Evolutionary conservation across 1,140 invertebrate species (phyloP).

Genomic region (Leptinotarsa undecemlineata): DNA sequence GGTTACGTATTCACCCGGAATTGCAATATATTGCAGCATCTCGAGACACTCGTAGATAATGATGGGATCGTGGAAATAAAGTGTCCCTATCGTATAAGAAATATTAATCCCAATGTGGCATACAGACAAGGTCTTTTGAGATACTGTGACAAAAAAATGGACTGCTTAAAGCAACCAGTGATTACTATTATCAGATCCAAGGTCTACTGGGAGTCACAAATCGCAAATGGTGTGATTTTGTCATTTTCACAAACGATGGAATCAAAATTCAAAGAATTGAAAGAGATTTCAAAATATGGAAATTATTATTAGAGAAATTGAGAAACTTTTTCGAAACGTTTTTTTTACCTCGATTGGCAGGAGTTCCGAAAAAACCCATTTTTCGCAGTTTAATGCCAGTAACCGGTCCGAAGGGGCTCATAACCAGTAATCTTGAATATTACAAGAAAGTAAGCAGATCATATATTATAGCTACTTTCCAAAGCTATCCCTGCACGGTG

Average conservation of each 20-base stretch:
- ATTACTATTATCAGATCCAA: slow-evolving; percentile 32
- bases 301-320: slow-evolving; percentile 2
- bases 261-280: slow-evolving; percentile 21
- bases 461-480: slow-evolving; percentile 3
- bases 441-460: not conserved
- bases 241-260: slow-evolving; percentile 16
- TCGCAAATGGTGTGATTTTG: slow-evolving; percentile 24
- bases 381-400: not conserved
- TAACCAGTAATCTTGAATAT: not conserved
- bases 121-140: not conserved
- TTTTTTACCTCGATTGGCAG: not conserved
- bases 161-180: not conserved
- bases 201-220: slow-evolving; percentile 20
- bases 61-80: slow-evolving; percentile 23
- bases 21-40: slow-evolving; percentile 8
- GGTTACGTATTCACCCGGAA: slow-evolving; percentile 8
- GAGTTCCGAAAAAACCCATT: not conserved
- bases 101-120: not conserved
- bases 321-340: not conserved
- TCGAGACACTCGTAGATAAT: slow-evolving; percentile 17
- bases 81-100: not conserved
- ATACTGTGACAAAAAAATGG: not conserved
- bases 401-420: not conserved
- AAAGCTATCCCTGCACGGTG: not conserved
- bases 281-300: not conserved